Base-by-base conservation (phyloP, 2,797 vertebrate species). In the Poliocrania exsul region DNA sequence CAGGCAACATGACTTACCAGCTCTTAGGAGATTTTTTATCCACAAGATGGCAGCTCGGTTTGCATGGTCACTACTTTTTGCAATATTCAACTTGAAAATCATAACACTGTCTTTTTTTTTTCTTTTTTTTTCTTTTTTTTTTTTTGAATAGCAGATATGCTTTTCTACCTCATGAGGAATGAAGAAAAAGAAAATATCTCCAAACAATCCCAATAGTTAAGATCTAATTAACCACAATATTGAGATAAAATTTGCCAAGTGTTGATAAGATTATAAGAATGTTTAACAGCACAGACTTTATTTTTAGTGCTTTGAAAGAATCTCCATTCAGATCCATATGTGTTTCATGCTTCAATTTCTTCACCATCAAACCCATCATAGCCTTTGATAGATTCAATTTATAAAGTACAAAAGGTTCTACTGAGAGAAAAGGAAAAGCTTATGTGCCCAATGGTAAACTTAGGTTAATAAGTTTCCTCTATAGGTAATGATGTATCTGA, bases 31-130 rank as follows among this genome's bases (percentile, higher is more conserved):
- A 25, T 26, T 62, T 62, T 56, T 92, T 91, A 96, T 94, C 92
- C 95, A 97, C 93, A 97, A 97, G 96, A 95, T 96, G 96, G 96
- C 95, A 97, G 81, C 91, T 97, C 75, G 91, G 75, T 64, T 92
- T 96, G 42, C 33, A 62, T 66, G 73, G 81, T 75, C 77, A 61
- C 25, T 58, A 54, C 40, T 40, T 90, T 26, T 74, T 58, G 37
- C 12, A 84, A 64, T 74, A 51, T 47, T 82, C 35, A 69, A 50
- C n/a, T 17, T 65, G 16, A 80, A 91, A 90, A n/a, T 58, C 40
- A 42, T 42, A 42, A 17, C 16, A 17, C 40, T 16, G 40, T 40
- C 40, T 17, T 7, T 31, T 29, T 67, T 42, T 46, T 54, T 69
- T n/a, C n/a, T n/a, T n/a, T n/a, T n/a, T n/a, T n/a, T n/a, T n/a